Conservation (phyloP, 2,797 vertebrate species). For the Clarias platycephalus region DNA sequence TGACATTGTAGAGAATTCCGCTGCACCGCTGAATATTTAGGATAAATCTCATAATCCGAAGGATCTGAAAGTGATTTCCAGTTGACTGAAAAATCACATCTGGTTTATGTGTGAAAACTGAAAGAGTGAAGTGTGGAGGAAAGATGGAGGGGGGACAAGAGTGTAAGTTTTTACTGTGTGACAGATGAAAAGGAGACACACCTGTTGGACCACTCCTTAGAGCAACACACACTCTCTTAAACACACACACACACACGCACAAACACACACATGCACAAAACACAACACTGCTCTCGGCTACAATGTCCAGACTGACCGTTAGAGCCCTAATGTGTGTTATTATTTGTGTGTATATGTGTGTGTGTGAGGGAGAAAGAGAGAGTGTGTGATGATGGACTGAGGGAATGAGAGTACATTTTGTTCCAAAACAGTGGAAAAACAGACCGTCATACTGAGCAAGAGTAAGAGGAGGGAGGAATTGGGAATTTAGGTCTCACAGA, state of each 20-base stretch:
- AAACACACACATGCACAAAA: background rate
- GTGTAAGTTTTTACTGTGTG: constrained; percentile 12
- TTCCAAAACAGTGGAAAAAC: constrained; percentile 62
- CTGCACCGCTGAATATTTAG: background rate
- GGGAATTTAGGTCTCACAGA: constrained; percentile 67
- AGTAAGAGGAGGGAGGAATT: constrained; percentile 32
- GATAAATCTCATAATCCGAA: background rate
- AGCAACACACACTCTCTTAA: constrained; percentile 7
- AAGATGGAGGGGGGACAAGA: background rate
- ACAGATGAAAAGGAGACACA: constrained; percentile 23
- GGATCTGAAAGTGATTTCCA: background rate
- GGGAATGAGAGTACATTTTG: constrained; percentile 52
- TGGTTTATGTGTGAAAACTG: background rate
- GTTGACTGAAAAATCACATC: background rate
- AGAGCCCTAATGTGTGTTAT: background rate
- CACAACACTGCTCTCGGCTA: background rate
- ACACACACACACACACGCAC: background rate
- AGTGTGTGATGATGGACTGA: background rate
- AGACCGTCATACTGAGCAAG: background rate
- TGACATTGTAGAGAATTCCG: background rate
- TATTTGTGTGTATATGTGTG: background rate
- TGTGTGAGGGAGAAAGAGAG: background rate
- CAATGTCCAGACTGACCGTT: background rate
- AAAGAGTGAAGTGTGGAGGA: constrained; percentile 8
- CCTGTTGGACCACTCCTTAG: constrained; percentile 25